A percentile compares a stretch with the other conserved stretches of the same genome.
These are phyloP conservation scores for Kryptolebias marmoratus DNA, from an alignment of 2,113 vertebrate species.

Conservation along the genomic window DNA sequence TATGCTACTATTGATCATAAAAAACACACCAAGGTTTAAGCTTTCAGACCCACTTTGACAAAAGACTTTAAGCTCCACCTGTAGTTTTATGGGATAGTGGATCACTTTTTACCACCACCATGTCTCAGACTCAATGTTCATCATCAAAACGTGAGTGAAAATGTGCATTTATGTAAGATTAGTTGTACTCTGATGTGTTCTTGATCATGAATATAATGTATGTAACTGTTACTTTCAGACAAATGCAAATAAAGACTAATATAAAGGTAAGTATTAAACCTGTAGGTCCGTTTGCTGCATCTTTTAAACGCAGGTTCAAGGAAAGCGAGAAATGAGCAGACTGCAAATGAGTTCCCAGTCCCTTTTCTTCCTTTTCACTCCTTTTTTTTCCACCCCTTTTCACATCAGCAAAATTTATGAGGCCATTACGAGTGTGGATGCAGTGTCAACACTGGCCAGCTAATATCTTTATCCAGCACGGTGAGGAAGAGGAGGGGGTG, in stretches of 20 bases:
- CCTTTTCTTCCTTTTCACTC: constrained; percentile 47
- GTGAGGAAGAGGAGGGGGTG: constrained; percentile 26
- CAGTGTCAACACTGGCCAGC: constrained; percentile 73
- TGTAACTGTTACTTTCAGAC: too few relatives aligned
- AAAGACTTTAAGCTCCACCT: too few relatives aligned
- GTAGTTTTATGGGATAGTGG: too few relatives aligned
- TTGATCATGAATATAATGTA: too few relatives aligned
- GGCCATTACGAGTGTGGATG: constrained; percentile 76
- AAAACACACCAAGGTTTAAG: too few relatives aligned
- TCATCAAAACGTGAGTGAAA: too few relatives aligned
- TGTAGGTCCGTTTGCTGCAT: constrained; percentile 28
- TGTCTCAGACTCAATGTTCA: too few relatives aligned
- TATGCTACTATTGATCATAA: too few relatives aligned
- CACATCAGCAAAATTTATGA: constrained; percentile 78
- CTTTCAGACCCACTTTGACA: too few relatives aligned
- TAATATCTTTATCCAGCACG: constrained; percentile 73
- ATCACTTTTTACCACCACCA: too few relatives aligned
- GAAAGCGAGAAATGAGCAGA: constrained; percentile 42
- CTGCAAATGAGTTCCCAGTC: constrained; percentile 59
- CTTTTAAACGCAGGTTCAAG: constrained; percentile 38
- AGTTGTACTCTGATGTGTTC: too few relatives aligned
- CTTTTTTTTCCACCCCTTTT: constrained; percentile 41
- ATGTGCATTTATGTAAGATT: too few relatives aligned
- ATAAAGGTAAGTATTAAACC: constrained; percentile 9
- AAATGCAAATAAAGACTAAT: neutral